phyloP scores from a whole-genome alignment of 2,113 vertebrate genomes.

The Nyctibius bracteatus region DNA sequence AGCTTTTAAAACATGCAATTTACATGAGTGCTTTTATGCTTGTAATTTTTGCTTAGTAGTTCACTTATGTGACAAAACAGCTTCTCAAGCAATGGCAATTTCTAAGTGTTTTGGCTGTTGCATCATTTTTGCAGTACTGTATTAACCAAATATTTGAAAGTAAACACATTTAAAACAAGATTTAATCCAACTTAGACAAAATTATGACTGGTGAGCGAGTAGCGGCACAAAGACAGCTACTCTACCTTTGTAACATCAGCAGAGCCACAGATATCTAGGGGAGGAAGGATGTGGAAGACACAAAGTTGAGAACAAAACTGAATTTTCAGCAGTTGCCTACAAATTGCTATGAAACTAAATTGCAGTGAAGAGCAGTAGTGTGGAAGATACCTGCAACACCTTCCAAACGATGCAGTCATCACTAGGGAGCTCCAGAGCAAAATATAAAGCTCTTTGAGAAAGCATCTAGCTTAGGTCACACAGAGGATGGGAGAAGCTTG shows the following conservation, averaged over 20 bases:
- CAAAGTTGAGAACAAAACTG: neutral
- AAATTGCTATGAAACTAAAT: neutral
- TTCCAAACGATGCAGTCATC: fast-evolving
- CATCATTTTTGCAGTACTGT: neutral
- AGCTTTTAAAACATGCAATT: neutral
- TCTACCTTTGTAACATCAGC: neutral
- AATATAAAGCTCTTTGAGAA: neutral
- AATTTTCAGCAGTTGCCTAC: neutral
- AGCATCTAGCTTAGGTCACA: neutral
- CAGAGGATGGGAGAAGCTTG: fast-evolving
- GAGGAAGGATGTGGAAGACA: neutral
- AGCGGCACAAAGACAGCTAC: neutral
- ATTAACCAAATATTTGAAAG: neutral
- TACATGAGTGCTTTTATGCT: neutral
- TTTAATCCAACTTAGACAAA: neutral
- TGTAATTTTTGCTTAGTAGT: neutral
- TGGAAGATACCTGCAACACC: neutral
- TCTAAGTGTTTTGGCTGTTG: neutral
- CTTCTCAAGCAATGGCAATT: neutral
- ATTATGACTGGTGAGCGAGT: neutral
- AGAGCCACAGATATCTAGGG: neutral
- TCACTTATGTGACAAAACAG: neutral
- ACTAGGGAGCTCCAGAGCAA: neutral
- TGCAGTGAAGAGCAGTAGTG: neutral
- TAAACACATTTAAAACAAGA: neutral